phyloP scores from a whole-genome alignment of 2,888 invertebrate species.

The Leptopilina drosophilae region DNA sequence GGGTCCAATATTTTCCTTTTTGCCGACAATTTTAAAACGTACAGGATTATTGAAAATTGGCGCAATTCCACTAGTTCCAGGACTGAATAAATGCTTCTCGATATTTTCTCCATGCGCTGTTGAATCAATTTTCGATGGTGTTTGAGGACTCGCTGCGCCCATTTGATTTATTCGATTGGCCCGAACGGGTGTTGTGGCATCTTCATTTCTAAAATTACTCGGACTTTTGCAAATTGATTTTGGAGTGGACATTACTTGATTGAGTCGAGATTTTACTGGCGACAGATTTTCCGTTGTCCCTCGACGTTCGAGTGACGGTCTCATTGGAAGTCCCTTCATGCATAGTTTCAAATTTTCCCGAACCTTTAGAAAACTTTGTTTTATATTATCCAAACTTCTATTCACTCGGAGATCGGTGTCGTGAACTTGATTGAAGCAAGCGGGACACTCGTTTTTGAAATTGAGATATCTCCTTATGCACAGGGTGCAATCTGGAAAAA shows the following conservation, averaged over 20 bases:
- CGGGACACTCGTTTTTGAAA: constrained; percentile 78
- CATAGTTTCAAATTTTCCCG: constrained; percentile 69
- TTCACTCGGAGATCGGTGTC: constrained; percentile 78
- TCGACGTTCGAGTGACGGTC: constrained; percentile 30
- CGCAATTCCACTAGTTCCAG: constrained; percentile 64
- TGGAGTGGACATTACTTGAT: neutral
- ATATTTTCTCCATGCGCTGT: constrained; percentile 31
- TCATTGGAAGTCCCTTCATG: constrained; percentile 55
- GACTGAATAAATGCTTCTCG: constrained; percentile 55
- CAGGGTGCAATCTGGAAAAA: constrained; percentile 77
- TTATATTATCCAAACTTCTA: constrained; percentile 76
- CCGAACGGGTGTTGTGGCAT: constrained; percentile 53
- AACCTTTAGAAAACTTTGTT: constrained; percentile 68
- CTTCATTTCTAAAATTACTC: neutral
- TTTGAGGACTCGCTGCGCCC: constrained; percentile 53
- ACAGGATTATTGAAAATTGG: constrained; percentile 66
- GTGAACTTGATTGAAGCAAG: constrained; percentile 76
- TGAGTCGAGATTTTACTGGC: constrained; percentile 12
- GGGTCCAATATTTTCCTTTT: constrained; percentile 63
- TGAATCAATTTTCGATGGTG: constrained; percentile 34
- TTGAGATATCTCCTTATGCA: constrained; percentile 78
- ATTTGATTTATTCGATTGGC: constrained; percentile 57
- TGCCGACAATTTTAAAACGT: constrained; percentile 56
- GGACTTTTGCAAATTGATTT: constrained; percentile 15
- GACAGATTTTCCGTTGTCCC: neutral